A percentile compares a stretch with the other conserved stretches of the same genome.
Evolutionary conservation across 2,113 vertebrate species (phyloP).

Genomic region (Datnioides undecimradiatus): DNA sequence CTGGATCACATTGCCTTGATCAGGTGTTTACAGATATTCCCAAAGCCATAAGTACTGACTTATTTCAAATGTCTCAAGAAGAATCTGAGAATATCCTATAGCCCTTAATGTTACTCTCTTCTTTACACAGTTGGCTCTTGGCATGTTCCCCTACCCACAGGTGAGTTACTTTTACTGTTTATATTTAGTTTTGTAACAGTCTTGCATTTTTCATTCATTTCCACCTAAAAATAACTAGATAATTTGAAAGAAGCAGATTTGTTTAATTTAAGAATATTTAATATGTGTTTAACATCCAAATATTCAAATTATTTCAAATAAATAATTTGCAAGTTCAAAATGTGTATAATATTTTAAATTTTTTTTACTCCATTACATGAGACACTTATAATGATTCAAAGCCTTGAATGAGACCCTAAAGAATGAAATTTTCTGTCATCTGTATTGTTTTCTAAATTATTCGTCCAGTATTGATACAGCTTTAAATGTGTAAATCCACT

Average conservation of each 20-base stretch:
- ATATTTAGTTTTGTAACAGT: no score
- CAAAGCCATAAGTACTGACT: no score
- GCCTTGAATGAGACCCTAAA: not conserved
- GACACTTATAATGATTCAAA: not conserved
- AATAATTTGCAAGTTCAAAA: no score
- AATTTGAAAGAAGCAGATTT: no score
- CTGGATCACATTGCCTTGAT: no score
- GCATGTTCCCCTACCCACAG: slow-evolving; percentile 99
- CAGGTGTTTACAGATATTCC: no score
- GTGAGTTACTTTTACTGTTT: slow-evolving; percentile 88
- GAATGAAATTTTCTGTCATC: not conserved
- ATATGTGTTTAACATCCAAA: no score
- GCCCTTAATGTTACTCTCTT: slow-evolving; percentile 77
- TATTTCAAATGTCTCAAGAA: not conserved
- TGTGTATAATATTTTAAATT: no score
- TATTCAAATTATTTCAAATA: not conserved
- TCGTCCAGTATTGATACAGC: not conserved
- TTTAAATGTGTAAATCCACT: slow-evolving; percentile 16
- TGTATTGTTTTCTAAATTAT: not conserved
- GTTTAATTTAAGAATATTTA: no score
- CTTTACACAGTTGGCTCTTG: slow-evolving; percentile 93
- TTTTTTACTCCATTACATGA: not conserved
- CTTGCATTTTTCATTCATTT: no score
- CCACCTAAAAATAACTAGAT: not conserved
- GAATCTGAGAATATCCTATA: not conserved